These are phyloP conservation scores for Lysandra coridon DNA, from an alignment of 2,888 invertebrate species.

Conservation along the genomic window DNA sequence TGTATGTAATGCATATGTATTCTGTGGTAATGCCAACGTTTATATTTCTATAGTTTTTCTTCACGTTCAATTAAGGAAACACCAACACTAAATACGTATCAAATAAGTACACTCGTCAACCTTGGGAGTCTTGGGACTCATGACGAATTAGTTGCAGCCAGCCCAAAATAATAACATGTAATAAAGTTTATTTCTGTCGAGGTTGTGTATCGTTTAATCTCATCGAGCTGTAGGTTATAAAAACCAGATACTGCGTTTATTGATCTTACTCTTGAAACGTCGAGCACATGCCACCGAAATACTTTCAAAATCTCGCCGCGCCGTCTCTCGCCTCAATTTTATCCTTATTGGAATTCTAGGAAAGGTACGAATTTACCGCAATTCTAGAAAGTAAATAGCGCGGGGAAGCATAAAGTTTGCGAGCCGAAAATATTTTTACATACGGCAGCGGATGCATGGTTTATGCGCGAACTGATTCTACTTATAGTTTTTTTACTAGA, in stretches of 20 bases:
- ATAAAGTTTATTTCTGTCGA: conserved; percentile 25
- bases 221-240: conserved; percentile 19
- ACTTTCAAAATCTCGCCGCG: conserved; percentile 19
- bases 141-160: conserved; percentile 2
- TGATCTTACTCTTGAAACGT: conserved; percentile 27
- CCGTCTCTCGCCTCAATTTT: background rate
- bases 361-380: conserved; percentile 22
- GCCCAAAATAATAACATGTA: conserved; percentile 1
- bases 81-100: background rate
- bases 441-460: background rate
- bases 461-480: background rate
- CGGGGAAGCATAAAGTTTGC: conserved; percentile 1
- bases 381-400: conserved; percentile 22
- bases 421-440: conserved; percentile 5
- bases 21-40: too few species aligned
- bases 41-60: too few species aligned
- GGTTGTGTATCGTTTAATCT: conserved; percentile 25
- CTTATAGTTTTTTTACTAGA: background rate
- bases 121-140: background rate
- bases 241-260: conserved; percentile 30
- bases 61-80: background rate
- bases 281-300: conserved; percentile 16
- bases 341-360: conserved; percentile 28
- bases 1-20: too few species aligned
- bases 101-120: background rate